Evolutionary conservation across 2,797 vertebrate species (phyloP).

Genomic region (Podarcis siculus): DNA sequence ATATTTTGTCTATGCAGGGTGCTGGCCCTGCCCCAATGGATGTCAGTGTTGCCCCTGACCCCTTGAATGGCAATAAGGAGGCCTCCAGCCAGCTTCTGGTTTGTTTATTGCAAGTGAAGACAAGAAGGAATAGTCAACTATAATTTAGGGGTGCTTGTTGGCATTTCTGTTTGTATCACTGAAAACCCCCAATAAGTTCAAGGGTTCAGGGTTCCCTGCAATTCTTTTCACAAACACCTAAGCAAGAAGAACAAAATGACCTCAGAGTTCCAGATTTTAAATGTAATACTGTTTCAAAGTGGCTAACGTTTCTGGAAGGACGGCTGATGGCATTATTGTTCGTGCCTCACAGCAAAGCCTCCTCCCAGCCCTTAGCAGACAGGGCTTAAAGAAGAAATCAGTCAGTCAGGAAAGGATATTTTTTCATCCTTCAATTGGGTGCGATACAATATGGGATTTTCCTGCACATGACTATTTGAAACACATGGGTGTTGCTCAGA

Average conservation of each 20-base stretch:
- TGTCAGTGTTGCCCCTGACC: not conserved
- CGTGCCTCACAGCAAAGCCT: no score
- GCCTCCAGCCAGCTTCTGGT: not conserved
- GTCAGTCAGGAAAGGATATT: not conserved
- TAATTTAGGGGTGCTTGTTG: no score
- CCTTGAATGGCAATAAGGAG: not conserved
- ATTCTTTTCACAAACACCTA: not conserved
- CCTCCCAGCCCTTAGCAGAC: not conserved
- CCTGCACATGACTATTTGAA: not conserved
- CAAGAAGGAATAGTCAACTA: not conserved
- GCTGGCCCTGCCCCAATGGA: no score
- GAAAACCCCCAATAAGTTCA: not conserved
- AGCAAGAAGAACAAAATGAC: not conserved
- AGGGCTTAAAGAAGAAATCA: no score
- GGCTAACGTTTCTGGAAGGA: not conserved
- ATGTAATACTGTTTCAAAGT: not conserved
- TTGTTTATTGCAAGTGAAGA: not conserved
- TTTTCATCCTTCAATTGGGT: no score
- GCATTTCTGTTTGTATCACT: not conserved
- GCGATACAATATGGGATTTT: no score
- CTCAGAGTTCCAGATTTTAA: no score
- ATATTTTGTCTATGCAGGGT: no score
- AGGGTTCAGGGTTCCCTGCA: not conserved
- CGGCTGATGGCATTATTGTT: no score
- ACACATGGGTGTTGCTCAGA: not conserved